Conservation (phyloP, 1,140 invertebrate species). For the Temnothorax nylanderi region DNA sequence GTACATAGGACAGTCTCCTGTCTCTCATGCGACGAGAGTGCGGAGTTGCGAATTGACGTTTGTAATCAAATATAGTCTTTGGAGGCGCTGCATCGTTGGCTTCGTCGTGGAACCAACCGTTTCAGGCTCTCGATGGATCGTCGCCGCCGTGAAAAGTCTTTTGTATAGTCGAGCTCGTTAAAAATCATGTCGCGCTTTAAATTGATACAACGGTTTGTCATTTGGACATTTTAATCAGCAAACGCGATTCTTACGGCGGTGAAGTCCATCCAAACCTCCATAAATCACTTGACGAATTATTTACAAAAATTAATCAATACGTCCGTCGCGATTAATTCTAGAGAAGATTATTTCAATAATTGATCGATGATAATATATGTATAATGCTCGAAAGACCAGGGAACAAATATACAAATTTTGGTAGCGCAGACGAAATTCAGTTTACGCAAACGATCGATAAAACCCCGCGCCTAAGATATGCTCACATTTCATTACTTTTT, state of each 20-base stretch:
- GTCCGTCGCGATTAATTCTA: slow-evolving; percentile 51
- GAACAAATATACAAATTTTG: slow-evolving; percentile 69
- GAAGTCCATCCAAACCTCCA: slow-evolving; percentile 78
- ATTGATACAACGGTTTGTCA: background rate
- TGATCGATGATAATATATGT: slow-evolving; percentile 37
- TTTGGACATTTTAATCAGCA: background rate
- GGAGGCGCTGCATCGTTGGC: slow-evolving; percentile 84
- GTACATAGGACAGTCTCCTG: slow-evolving; percentile 76
- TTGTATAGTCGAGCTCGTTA: background rate
- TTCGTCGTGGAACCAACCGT: slow-evolving; percentile 80
- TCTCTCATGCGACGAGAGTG: slow-evolving; percentile 64
- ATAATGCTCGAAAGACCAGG: slow-evolving; percentile 12
- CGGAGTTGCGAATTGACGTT: slow-evolving; percentile 61
- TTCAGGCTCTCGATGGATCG: slow-evolving; percentile 82
- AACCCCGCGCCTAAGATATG: background rate
- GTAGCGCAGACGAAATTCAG: background rate
- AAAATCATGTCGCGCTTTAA: background rate
- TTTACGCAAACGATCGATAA: background rate
- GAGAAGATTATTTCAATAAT: slow-evolving; percentile 39
- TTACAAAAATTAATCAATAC: slow-evolving; percentile 74
- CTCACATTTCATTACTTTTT: background rate
- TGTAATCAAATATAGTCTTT: slow-evolving; percentile 82
- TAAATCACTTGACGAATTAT: slow-evolving; percentile 73
- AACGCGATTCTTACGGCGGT: background rate
- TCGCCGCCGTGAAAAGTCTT: slow-evolving; percentile 8